phyloP scores from a whole-genome alignment of 2,797 vertebrate genomes.

The Mormyrus hasselquistii region DNA sequence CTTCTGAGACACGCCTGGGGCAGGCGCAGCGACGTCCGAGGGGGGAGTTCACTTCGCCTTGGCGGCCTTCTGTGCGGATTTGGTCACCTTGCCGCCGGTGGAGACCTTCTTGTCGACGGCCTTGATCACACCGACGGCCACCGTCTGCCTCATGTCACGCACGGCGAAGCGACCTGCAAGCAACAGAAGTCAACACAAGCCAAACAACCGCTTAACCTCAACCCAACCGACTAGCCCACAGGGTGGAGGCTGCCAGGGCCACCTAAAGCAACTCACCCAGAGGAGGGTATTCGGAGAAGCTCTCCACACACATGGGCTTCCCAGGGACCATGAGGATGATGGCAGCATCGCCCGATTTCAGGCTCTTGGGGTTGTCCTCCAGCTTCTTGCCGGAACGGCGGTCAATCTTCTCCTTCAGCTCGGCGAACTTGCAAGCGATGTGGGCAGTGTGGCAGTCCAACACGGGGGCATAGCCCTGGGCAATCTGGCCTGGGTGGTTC shows the following conservation, averaged over 20 bases:
- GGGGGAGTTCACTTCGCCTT: constrained; percentile 63
- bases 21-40: constrained; percentile 33
- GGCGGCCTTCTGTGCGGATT: constrained; percentile 60
- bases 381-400: constrained; percentile 72
- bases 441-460: constrained; percentile 71
- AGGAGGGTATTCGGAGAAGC: constrained; percentile 63
- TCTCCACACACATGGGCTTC: constrained; percentile 71
- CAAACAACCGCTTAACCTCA: background rate
- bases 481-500: constrained; percentile 70
- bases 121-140: constrained; percentile 71
- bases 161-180: constrained; percentile 61
- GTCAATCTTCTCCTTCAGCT: constrained; percentile 57
- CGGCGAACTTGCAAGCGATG: constrained; percentile 71
- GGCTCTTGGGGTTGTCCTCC: constrained; percentile 63
- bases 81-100: constrained; percentile 58
- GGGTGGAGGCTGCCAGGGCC: background rate
- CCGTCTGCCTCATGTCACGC: constrained; percentile 71
- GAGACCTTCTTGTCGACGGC: constrained; percentile 54
- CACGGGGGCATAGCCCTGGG: constrained; percentile 64
- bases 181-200: background rate
- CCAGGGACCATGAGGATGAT: constrained; percentile 61
- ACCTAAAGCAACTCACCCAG: constrained; percentile 52
- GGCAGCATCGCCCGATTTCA: constrained; percentile 65
- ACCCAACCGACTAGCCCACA: no score
- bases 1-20: constrained; percentile 40